Base-by-base conservation (phyloP, 2,797 vertebrate genomes). In the Chaunax sp. region DNA sequence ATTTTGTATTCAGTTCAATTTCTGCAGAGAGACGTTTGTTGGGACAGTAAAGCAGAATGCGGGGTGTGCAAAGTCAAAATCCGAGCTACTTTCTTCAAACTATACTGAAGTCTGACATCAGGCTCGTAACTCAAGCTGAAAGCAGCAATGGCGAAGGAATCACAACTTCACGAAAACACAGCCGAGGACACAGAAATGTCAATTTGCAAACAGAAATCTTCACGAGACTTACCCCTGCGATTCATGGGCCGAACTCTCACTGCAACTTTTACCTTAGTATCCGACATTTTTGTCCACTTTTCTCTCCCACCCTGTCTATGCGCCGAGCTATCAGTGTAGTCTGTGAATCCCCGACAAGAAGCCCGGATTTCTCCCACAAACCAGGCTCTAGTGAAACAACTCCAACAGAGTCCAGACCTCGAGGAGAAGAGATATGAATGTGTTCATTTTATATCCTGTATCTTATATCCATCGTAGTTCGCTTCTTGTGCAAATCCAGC, bases 201-300 rank as follows among this genome's bases (percentile, higher is more conserved):
- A 65, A 61, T 53, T 23, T 37, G 64, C 43, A 28, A 71, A 57
- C 23, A 72, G 10, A 59, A 53, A 60, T 51, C 5, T 40, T 28
- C 25, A 0, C 5, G 9, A 22, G 23, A 92, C 94, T 96, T 91
- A 98, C 97, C 97, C 94, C 97, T 95, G 78, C 95, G 94, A 94
- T 97, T 99, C 97, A 98, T 95, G 77, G 97, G 97, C 91, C 97
- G 97, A 82, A 98, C 97, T 88, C 97, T 94, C 87, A 98, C 97
- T 56, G 97, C 97, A 85, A 98, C 97, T 95, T 97, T 97, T 93
- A 98, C 97, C 94, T 99, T 99, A 44, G 96, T 95, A 91, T 96
- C 96, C 95, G 97, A 98, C 97, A 98, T 98, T 95, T 95, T 96
- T 58, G 76, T 80, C 60, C 91, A 89, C 90, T 93, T 93, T 85